Evolutionary conservation across 2,888 invertebrate genomes (phyloP).

Genomic region (Drosophila paramelanica): DNA sequence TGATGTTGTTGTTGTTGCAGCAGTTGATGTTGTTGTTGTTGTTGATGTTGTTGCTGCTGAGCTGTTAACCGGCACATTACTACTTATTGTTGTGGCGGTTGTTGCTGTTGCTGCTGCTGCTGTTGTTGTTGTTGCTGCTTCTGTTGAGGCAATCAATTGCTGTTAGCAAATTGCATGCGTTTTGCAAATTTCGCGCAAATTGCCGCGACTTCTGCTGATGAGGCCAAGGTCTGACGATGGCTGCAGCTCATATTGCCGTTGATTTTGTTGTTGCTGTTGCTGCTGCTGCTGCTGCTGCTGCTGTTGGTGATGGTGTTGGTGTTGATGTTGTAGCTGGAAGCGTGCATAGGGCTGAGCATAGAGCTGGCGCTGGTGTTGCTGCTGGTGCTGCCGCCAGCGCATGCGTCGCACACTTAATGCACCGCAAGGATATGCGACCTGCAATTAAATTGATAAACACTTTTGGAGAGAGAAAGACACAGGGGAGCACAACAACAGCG

Average conservation of each 20-base stretch:
- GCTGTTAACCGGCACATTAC: conserved; percentile 49
- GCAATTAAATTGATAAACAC: conserved; percentile 56
- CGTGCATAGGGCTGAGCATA: conserved; percentile 26
- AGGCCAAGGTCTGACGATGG: conserved; percentile 40
- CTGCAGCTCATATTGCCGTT: conserved; percentile 41
- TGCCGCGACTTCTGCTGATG: conserved; percentile 49
- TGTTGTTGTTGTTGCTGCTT: conserved; percentile 45
- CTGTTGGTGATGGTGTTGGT: conserved; percentile 40
- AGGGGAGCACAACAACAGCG: conserved; percentile 46
- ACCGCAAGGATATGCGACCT: conserved; percentile 67
- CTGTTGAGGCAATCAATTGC: conserved; percentile 62
- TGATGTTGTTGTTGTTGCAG: conserved; percentile 40
- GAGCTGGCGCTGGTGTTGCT: conserved; percentile 33
- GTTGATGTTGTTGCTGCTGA: conserved; percentile 52
- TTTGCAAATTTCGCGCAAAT: conserved; percentile 66
- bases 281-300: conserved; percentile 39
- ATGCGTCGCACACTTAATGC: conserved; percentile 61
- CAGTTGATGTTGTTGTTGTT: conserved; percentile 26
- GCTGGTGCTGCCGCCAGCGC: conserved; percentile 60
- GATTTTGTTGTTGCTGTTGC: conserved; percentile 33
- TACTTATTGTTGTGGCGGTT: conserved; percentile 48
- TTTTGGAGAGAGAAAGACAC: conserved; percentile 45
- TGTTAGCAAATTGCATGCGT: conserved; percentile 70
- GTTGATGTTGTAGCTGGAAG: conserved; percentile 35
- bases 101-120: conserved; percentile 36